Evolutionary conservation across 1,140 invertebrate genomes (phyloP).

Genomic region (Watersipora subatra): DNA sequence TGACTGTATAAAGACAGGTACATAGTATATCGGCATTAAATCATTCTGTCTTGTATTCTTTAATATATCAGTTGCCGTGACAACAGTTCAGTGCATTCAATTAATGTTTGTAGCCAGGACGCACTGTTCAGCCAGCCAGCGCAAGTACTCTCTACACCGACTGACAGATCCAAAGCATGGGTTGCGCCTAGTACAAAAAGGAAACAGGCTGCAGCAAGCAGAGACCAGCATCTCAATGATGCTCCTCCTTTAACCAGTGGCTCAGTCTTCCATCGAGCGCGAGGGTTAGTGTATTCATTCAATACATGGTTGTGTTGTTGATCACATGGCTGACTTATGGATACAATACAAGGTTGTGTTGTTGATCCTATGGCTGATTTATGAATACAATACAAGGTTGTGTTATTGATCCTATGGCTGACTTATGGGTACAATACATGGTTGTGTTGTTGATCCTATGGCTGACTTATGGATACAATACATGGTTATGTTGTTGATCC

Average conservation of each 20-base stretch:
- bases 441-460: slow-evolving; percentile 11
- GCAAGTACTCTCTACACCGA: background rate
- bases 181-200: background rate
- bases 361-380: slow-evolving; percentile 3
- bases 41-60: too few relatives aligned
- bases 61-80: too few relatives aligned
- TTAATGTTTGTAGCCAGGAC: background rate
- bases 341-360: slow-evolving; percentile 5
- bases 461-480: background rate
- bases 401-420: slow-evolving; percentile 10
- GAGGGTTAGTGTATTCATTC: background rate
- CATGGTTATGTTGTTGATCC: slow-evolving; percentile 10
- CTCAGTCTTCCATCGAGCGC: background rate
- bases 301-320: slow-evolving; percentile 8
- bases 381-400: background rate
- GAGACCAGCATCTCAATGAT: background rate
- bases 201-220: background rate
- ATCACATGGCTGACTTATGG: background rate
- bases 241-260: background rate
- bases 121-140: background rate
- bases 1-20: too few relatives aligned
- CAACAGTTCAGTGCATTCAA: too few relatives aligned
- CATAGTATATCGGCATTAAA: too few relatives aligned
- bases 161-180: background rate
- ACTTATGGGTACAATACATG: background rate